Conservation (phyloP, 2,888 invertebrate genomes). For the Parascotia fuliginaria region DNA sequence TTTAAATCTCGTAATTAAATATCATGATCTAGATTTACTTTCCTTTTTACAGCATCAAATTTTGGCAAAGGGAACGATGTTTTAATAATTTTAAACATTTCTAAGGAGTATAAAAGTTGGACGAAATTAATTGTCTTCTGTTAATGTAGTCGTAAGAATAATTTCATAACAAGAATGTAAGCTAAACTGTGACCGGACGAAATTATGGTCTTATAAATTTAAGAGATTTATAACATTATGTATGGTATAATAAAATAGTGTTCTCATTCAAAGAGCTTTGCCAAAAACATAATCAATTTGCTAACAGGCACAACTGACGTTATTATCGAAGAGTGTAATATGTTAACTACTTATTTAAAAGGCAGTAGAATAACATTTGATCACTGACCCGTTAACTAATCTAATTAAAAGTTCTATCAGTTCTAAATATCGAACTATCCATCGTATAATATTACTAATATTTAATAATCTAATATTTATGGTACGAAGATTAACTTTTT, state of each 20-base stretch:
- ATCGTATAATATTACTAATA: too few species aligned
- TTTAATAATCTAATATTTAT: too few species aligned
- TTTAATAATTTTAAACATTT: constrained; percentile 34
- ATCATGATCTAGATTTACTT: constrained; percentile 22
- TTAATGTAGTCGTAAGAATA: constrained; percentile 12
- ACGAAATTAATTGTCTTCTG: constrained; percentile 26
- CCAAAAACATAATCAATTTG: constrained; percentile 36
- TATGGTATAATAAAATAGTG: constrained; percentile 11
- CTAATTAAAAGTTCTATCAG: constrained; percentile 34
- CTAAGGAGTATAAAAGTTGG: constrained; percentile 22
- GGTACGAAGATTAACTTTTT: too few species aligned
- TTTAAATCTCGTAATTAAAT: constrained; percentile 30
- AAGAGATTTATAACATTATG: constrained; percentile 25
- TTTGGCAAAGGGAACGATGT: constrained; percentile 24
- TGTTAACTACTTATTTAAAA: constrained; percentile 29
- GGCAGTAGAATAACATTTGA: constrained; percentile 32
- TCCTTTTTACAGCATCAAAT: constrained; percentile 19
- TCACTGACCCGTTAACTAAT: constrained; percentile 41
- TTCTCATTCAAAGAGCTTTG: constrained; percentile 14
- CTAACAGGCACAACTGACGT: constrained; percentile 33
- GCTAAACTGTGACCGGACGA: not conserved
- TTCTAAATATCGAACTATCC: constrained; percentile 3
- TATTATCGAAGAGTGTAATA: constrained; percentile 29
- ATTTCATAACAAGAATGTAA: not conserved
- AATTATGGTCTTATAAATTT: constrained; percentile 2